phyloP scores from a whole-genome alignment of 2,888 invertebrate species.

The Abrostola triplasia region DNA sequence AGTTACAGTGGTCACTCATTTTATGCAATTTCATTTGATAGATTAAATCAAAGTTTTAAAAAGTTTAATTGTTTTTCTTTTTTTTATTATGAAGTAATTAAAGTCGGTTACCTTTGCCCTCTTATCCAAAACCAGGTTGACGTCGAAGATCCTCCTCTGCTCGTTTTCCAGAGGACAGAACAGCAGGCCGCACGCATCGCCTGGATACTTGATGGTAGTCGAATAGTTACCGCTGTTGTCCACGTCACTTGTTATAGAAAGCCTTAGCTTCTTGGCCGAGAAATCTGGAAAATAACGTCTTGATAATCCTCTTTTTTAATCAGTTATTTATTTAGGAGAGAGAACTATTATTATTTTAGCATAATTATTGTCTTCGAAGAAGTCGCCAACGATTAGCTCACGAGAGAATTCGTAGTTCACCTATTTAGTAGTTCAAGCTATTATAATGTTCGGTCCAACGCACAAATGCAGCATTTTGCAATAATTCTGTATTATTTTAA shows the following conservation, averaged over 20 bases:
- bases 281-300: slow-evolving; percentile 63
- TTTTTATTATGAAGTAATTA: background rate
- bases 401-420: too few relatives aligned
- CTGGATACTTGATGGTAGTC: slow-evolving; percentile 58
- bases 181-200: slow-evolving; percentile 64
- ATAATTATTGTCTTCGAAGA: too few relatives aligned
- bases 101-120: slow-evolving; percentile 61
- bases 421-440: too few relatives aligned
- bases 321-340: background rate
- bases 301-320: background rate
- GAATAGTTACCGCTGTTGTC: slow-evolving; percentile 61
- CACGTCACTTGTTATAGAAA: slow-evolving; percentile 67
- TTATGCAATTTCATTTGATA: too few relatives aligned
- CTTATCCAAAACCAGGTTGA: slow-evolving; percentile 65
- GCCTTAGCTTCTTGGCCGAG: slow-evolving; percentile 64
- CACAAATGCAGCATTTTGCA: too few relatives aligned
- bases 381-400: too few relatives aligned
- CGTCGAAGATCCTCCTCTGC: slow-evolving; percentile 66
- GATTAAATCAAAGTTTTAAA: too few relatives aligned
- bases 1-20: too few relatives aligned
- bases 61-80: too few relatives aligned
- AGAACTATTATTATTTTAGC: background rate
- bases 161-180: slow-evolving; percentile 68
- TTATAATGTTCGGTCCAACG: too few relatives aligned
- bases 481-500: too few relatives aligned